Percentiles rank a stretch among this genome's conserved stretches.
These are phyloP conservation scores for Timandra comae DNA, from an alignment of 2,888 invertebrate species.

Conservation along the genomic window DNA sequence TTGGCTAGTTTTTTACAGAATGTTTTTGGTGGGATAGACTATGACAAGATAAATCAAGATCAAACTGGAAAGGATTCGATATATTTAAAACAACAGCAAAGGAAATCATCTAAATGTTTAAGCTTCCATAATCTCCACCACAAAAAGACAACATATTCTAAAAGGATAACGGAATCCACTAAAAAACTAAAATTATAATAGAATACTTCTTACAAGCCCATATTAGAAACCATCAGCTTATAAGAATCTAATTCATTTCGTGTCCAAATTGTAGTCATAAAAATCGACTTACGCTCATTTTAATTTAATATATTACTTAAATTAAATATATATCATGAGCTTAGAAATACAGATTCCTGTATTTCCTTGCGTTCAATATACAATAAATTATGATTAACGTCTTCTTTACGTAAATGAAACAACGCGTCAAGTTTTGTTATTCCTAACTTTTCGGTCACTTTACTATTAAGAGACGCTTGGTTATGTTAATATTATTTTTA, in stretches of 20 bases:
- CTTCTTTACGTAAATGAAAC: constrained; percentile 23
- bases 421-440: constrained; percentile 27
- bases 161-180: too few relatives aligned
- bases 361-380: constrained; percentile 46
- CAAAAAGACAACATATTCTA: too few relatives aligned
- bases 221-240: constrained; percentile 41
- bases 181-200: too few relatives aligned
- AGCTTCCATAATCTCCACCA: too few relatives aligned
- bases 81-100: too few relatives aligned
- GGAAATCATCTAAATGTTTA: too few relatives aligned
- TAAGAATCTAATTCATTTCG: constrained; percentile 47
- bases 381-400: constrained; percentile 62
- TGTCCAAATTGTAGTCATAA: constrained; percentile 42
- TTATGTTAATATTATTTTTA: too few relatives aligned
- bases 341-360: constrained; percentile 46
- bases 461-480: too few relatives aligned
- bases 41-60: too few relatives aligned
- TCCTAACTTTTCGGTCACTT: constrained; percentile 3
- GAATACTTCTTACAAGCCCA: constrained; percentile 10
- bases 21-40: too few relatives aligned
- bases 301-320: constrained; percentile 56
- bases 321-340: constrained; percentile 39
- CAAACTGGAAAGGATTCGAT: too few relatives aligned
- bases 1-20: too few relatives aligned
- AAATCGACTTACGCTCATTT: constrained; percentile 58